A percentile compares a stretch with the other conserved stretches of the same genome.
phyloP scores from a whole-genome alignment of 2,888 invertebrate species.

The Rhaphigaster nebulosa region DNA sequence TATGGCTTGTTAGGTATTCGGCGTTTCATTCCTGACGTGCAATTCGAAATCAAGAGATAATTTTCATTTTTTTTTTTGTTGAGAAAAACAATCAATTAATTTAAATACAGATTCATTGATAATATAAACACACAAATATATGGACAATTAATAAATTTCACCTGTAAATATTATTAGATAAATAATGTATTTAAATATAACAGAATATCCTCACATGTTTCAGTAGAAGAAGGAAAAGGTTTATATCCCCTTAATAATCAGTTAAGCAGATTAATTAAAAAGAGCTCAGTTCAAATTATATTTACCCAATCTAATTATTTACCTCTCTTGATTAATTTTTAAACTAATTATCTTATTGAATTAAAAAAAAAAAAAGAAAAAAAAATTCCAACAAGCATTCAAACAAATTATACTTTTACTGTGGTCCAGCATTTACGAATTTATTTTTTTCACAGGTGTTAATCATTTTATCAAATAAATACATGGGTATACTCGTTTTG shows the following conservation, averaged over 20 bases:
- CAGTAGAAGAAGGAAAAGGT: not conserved
- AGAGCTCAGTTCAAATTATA: not conserved
- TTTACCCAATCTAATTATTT: conserved; percentile 4
- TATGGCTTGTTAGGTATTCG: no score
- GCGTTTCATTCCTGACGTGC: no score
- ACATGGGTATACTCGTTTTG: no score
- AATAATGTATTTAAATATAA: not conserved
- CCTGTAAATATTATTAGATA: no score
- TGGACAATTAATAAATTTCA: no score
- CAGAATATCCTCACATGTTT: conserved; percentile 1
- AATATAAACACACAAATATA: no score
- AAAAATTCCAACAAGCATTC: not conserved
- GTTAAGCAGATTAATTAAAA: conserved; percentile 11
- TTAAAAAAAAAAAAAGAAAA: not conserved
- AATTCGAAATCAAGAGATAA: no score
- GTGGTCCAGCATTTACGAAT: not conserved
- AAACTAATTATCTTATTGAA: not conserved
- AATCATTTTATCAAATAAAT: no score
- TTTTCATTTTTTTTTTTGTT: no score
- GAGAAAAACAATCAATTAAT: no score
- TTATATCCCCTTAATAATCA: not conserved
- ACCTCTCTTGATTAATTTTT: not conserved
- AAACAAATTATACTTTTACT: not conserved
- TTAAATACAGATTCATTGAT: no score
- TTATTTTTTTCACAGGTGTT: no score